A percentile compares a stretch with the other conserved stretches of the same genome.
Evolutionary conservation across 2,113 vertebrate genomes (phyloP).

Genomic region (Stegostoma tigrinum): DNA sequence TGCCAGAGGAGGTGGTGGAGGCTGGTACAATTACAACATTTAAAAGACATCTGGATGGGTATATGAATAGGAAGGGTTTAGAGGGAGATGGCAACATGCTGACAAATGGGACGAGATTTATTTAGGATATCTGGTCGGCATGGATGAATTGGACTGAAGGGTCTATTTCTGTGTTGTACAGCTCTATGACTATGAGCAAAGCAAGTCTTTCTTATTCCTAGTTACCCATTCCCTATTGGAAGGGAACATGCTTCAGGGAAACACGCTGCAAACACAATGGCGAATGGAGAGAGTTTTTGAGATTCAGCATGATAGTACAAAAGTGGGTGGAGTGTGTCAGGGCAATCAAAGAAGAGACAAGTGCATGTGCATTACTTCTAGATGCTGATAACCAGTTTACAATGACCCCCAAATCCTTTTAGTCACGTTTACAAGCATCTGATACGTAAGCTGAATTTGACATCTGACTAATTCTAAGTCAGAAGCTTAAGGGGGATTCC

Average conservation of each 20-base stretch:
- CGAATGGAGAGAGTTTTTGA: neutral
- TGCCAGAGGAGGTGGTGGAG: no score
- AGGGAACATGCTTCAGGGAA: neutral
- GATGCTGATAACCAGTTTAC: neutral
- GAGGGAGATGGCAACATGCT: no score
- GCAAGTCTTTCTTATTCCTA: neutral
- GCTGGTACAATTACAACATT: no score
- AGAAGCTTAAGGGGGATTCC: constrained; percentile 9
- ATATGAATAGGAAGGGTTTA: no score
- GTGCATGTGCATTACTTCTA: neutral
- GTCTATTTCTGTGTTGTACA: no score
- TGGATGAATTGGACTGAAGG: no score
- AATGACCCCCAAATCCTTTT: neutral
- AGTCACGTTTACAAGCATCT: constrained; percentile 15
- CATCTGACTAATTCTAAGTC: neutral
- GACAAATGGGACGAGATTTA: no score
- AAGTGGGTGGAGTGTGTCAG: neutral
- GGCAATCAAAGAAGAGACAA: neutral
- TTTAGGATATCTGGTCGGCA: no score
- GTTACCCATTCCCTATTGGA: neutral
- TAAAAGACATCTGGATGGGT: no score
- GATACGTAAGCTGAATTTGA: constrained; percentile 19
- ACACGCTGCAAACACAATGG: neutral
- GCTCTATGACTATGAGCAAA: no score
- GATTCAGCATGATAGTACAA: neutral